Percentiles rank a stretch among this genome's conserved stretches.
phyloP scores from a whole-genome alignment of 2,797 vertebrate species.

The Trematomus bernacchii region DNA sequence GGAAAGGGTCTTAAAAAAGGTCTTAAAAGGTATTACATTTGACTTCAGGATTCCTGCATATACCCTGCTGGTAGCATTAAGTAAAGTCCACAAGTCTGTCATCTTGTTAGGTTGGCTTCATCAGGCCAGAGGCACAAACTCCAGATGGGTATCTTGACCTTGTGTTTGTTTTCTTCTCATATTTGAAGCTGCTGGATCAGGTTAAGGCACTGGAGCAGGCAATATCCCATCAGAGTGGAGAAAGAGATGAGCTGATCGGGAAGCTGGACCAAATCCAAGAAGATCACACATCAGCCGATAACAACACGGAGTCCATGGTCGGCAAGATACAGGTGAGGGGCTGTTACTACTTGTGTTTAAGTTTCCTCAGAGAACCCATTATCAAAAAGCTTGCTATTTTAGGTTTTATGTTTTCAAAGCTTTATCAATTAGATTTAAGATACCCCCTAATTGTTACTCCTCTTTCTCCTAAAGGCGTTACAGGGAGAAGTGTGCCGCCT shows the following conservation, averaged over 20 bases:
- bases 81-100: background rate
- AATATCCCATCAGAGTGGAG: slow-evolving; percentile 65
- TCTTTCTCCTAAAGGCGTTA: slow-evolving; percentile 48
- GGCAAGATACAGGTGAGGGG: slow-evolving; percentile 81
- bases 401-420: background rate
- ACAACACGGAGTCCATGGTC: slow-evolving; percentile 83
- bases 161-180: background rate
- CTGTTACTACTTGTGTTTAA: background rate
- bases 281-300: slow-evolving; percentile 79
- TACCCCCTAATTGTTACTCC: background rate
- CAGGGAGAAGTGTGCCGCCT: slow-evolving; percentile 84
- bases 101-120: background rate
- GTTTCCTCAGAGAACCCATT: background rate
- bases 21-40: no score
- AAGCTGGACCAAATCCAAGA: slow-evolving; percentile 80
- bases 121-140: no score
- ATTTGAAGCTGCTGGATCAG: slow-evolving; percentile 74
- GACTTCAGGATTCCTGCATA: no score
- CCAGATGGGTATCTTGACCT: background rate
- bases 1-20: no score
- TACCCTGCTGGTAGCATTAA: background rate
- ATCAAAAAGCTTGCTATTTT: no score
- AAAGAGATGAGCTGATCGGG: slow-evolving; percentile 79
- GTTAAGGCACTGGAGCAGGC: slow-evolving; percentile 79
- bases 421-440: background rate